A percentile compares a stretch with the other conserved stretches of the same genome.
Evolutionary conservation across 1,140 invertebrate species (phyloP).

Genomic region (Drosophila baimaii): DNA sequence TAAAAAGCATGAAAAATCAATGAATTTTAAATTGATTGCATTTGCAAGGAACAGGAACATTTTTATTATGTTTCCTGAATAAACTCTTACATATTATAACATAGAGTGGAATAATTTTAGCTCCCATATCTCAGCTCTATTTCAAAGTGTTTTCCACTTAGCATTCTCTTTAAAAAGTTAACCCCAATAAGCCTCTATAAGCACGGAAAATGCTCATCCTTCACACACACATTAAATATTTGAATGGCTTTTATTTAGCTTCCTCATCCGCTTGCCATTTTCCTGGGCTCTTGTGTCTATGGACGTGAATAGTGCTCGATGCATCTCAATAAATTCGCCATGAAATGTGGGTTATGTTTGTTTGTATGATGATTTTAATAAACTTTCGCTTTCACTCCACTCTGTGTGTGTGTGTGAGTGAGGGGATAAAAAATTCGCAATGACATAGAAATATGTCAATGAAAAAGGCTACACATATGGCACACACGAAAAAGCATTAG

Average conservation of each 20-base stretch:
- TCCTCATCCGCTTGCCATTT: constrained; percentile 34
- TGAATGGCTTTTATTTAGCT: constrained; percentile 39
- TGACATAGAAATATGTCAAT: constrained; percentile 48
- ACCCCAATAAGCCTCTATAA: constrained; percentile 31
- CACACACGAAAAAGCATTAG: constrained; percentile 54
- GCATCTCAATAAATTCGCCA: constrained; percentile 50
- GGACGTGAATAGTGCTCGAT: constrained; percentile 33
- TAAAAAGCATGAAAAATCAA: neutral
- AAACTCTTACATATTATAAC: neutral
- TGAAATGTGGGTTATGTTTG: constrained; percentile 56
- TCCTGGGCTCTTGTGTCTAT: constrained; percentile 1
- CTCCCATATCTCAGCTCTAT: neutral
- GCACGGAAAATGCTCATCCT: constrained; percentile 8
- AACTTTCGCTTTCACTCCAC: constrained; percentile 30
- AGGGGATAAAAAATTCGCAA: constrained; percentile 28
- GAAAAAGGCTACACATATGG: constrained; percentile 25
- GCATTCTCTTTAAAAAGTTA: constrained; percentile 15
- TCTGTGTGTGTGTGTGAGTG: constrained; percentile 8
- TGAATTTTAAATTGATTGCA: constrained; percentile 2
- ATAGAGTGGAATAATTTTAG: too few species aligned
- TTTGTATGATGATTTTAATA: constrained; percentile 43
- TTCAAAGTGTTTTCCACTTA: neutral
- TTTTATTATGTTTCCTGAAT: neutral
- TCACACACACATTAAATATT: constrained; percentile 30
- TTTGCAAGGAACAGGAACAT: neutral